phyloP scores from a whole-genome alignment of 2,113 vertebrate genomes.

The Zapornia atra region DNA sequence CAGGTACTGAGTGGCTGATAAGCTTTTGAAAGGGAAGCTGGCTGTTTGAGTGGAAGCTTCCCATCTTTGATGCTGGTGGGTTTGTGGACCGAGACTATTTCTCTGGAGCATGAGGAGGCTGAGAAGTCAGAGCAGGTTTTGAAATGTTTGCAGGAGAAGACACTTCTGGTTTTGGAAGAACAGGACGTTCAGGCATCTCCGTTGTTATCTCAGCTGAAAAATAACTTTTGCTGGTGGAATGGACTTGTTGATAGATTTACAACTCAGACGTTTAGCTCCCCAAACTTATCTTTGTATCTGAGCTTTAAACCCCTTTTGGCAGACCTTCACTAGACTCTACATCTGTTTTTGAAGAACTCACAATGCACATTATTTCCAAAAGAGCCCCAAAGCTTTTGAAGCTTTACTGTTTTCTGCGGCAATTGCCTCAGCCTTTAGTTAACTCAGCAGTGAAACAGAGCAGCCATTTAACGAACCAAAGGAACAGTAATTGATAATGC shows the following conservation, averaged over 20 bases:
- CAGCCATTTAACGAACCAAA: neutral
- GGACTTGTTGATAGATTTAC: neutral
- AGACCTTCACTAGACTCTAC: neutral
- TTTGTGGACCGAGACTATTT: neutral
- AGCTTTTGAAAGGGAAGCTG: neutral
- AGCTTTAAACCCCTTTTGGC: neutral
- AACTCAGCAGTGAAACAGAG: neutral
- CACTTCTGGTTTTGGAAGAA: neutral
- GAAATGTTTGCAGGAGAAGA: neutral
- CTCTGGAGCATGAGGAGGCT: neutral
- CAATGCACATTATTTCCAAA: neutral
- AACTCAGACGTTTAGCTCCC: neutral
- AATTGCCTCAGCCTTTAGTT: neutral
- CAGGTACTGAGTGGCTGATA: neutral
- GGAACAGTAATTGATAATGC: neutral
- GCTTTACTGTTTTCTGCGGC: neutral
- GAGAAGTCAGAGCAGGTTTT: neutral
- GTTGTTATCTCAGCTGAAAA: neutral
- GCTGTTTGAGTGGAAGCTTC: neutral
- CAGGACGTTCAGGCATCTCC: accelerated
- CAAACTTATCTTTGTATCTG: neutral
- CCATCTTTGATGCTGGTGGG: neutral
- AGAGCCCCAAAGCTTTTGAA: neutral
- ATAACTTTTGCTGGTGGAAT: neutral
- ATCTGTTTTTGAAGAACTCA: neutral